A percentile compares a stretch with the other conserved stretches of the same genome.
Conservation (phyloP, 2,888 invertebrate species). For the Heteromurus nitidus region DNA sequence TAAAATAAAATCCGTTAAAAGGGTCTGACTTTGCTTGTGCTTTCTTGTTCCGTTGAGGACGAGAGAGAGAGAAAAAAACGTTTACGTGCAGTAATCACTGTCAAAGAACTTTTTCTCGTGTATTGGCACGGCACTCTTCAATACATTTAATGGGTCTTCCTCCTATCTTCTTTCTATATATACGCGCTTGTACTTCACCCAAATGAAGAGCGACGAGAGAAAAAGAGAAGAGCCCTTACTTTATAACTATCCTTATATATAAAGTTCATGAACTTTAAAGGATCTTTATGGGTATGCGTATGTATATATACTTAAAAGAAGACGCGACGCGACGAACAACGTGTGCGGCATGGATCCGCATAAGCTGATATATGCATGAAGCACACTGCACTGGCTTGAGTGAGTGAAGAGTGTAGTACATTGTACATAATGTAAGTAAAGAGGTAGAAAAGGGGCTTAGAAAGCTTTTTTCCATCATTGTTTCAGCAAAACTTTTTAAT, state of each 20-base stretch:
- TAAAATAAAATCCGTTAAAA: slow-evolving; percentile 36
- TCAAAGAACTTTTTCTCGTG: slow-evolving; percentile 32
- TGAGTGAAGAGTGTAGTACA: no score
- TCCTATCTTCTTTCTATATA: background rate
- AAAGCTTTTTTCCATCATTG: slow-evolving; percentile 55
- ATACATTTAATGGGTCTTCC: background rate
- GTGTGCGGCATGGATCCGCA: no score
- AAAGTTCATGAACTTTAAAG: background rate
- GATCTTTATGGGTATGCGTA: background rate
- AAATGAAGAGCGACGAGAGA: background rate
- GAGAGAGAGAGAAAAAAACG: slow-evolving; percentile 3
- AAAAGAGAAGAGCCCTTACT: background rate
- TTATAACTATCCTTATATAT: background rate
- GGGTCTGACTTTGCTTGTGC: background rate
- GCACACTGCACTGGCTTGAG: slow-evolving; percentile 42
- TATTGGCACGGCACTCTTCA: background rate
- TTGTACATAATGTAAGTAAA: slow-evolving; percentile 45
- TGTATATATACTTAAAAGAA: slow-evolving; percentile 4
- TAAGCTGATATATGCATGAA: background rate
- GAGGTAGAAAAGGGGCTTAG: slow-evolving; percentile 55
- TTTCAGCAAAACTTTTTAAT: slow-evolving; percentile 57
- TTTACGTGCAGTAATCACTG: slow-evolving; percentile 50
- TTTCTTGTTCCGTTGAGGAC: background rate
- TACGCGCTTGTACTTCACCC: background rate
- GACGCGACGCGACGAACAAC: background rate